Evolutionary conservation across 1,140 invertebrate species (phyloP).

Genomic region (Hydropsyche tenuis): DNA sequence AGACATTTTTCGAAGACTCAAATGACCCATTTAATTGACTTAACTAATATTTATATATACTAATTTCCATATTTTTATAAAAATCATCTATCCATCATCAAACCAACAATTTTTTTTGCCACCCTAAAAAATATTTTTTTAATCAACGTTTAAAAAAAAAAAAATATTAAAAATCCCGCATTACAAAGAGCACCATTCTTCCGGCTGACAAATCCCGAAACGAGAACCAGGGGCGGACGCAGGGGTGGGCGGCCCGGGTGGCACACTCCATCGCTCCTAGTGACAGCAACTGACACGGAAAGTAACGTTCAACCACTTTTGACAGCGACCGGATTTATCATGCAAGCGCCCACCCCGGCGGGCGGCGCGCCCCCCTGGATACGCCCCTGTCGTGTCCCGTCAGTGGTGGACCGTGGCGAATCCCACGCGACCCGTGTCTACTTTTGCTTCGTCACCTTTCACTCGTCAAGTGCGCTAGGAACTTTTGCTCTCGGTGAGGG

Average conservation of each 20-base stretch:
- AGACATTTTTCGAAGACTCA: too few species aligned
- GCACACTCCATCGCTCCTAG: constrained; percentile 46
- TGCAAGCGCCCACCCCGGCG: constrained; percentile 24
- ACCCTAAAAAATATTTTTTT: too few species aligned
- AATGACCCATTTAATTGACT: too few species aligned
- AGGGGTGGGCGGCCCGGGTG: not conserved
- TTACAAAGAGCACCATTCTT: constrained; percentile 29
- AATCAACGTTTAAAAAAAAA: not conserved
- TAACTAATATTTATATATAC: too few species aligned
- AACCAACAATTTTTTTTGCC: too few species aligned
- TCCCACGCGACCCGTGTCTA: constrained; percentile 29
- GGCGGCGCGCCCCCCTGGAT: not conserved
- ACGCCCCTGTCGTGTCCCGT: not conserved
- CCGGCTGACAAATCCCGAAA: constrained; percentile 11
- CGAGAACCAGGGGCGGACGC: not conserved
- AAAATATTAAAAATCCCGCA: not conserved
- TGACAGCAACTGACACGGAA: constrained; percentile 50
- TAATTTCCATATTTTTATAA: too few species aligned
- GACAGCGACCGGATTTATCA: constrained; percentile 50
- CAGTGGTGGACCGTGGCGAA: constrained; percentile 15
- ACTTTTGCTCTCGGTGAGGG: too few species aligned
- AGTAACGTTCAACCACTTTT: constrained; percentile 51
- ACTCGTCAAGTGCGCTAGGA: too few species aligned
- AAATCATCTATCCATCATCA: too few species aligned
- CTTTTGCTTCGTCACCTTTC: constrained; percentile 25